Evolutionary conservation across 2,888 invertebrate genomes (phyloP).

Genomic region (Octonoba sinensis): DNA sequence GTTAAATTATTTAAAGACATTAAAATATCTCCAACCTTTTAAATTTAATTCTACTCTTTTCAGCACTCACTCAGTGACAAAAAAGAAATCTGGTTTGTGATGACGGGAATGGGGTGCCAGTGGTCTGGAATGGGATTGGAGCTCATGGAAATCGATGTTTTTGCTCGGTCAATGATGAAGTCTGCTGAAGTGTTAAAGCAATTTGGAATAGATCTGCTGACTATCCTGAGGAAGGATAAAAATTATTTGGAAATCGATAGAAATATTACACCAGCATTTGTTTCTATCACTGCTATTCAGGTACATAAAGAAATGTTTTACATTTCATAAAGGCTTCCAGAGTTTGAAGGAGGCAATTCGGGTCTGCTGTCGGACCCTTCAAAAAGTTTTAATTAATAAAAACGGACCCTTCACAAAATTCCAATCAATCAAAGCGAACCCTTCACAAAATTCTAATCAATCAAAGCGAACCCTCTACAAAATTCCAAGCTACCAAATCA

Average conservation of each 20-base stretch:
- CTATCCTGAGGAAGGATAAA: slow-evolving; percentile 80
- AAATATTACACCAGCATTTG: slow-evolving; percentile 69
- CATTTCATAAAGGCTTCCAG: too few relatives aligned
- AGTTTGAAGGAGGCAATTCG: too few relatives aligned
- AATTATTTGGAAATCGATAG: slow-evolving; percentile 77
- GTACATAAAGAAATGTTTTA: slow-evolving; percentile 67
- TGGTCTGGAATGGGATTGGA: slow-evolving; percentile 55
- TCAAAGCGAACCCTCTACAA: too few relatives aligned
- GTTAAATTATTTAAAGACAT: not conserved
- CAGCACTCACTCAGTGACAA: slow-evolving; percentile 65
- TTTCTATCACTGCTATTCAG: slow-evolving; percentile 74
- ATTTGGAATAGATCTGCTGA: slow-evolving; percentile 85
- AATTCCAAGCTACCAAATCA: too few relatives aligned
- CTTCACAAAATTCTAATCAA: too few relatives aligned
- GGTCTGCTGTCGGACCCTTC: too few relatives aligned
- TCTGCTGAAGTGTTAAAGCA: slow-evolving; percentile 83
- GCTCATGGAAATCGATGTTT: slow-evolving; percentile 42
- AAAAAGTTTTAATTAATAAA: too few relatives aligned
- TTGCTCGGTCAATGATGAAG: slow-evolving; percentile 79
- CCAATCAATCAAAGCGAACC: too few relatives aligned
- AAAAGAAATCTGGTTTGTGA: slow-evolving; percentile 89
- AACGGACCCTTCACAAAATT: too few relatives aligned
- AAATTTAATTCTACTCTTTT: not conserved
- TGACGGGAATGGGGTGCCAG: slow-evolving; percentile 84
- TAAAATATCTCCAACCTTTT: not conserved